A percentile compares a stretch with the other conserved stretches of the same genome.
Conservation (phyloP, 2,888 invertebrate species). For the Xestoiulus laeticollis region DNA sequence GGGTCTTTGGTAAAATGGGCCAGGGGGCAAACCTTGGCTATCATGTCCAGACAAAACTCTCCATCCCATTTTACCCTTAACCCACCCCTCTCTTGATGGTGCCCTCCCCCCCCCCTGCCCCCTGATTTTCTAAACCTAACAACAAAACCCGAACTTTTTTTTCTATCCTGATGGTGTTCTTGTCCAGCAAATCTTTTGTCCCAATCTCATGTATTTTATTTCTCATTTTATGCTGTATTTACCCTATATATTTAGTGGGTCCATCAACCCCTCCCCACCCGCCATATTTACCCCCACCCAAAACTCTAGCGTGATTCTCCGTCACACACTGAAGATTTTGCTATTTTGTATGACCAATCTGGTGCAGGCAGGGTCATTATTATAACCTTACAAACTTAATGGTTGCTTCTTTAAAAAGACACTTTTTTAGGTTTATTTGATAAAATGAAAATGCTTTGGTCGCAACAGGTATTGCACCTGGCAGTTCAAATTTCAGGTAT, state of each 20-base stretch:
- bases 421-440: neutral
- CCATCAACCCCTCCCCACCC: neutral
- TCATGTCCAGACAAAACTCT: neutral
- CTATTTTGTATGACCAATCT: neutral
- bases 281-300: neutral
- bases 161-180: neutral
- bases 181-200: neutral
- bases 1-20: neutral
- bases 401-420: neutral
- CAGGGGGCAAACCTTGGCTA: neutral
- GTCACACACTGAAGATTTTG: neutral
- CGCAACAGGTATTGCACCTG: neutral
- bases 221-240: neutral
- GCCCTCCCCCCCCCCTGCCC: neutral
- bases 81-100: neutral
- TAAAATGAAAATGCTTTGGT: neutral
- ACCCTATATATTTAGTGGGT: neutral
- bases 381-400: neutral
- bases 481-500: neutral
- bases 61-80: no score
- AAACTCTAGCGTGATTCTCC: neutral
- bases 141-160: neutral
- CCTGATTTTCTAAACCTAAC: neutral
- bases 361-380: neutral
- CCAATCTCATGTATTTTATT: neutral